Percentiles rank a stretch among this genome's conserved stretches.
These are phyloP conservation scores for Morone chrysops DNA, from an alignment of 2,113 vertebrate species.

Conservation along the genomic window DNA sequence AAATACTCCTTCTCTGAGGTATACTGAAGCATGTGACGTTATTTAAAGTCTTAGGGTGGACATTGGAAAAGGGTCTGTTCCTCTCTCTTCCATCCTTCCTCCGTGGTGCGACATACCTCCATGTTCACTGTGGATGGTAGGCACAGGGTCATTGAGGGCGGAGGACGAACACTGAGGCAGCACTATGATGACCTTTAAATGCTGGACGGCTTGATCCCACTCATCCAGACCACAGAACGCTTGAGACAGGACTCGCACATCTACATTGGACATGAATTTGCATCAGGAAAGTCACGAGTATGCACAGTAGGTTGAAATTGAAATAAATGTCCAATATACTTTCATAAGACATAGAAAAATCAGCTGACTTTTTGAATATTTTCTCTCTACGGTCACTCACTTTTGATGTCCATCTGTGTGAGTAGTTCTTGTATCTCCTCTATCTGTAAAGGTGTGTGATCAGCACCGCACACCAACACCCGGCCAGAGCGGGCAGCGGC, in stretches of 20 bases:
- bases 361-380: not conserved
- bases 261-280: slow-evolving; percentile 67
- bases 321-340: not conserved
- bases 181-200: slow-evolving; percentile 88
- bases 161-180: slow-evolving; percentile 90
- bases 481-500: slow-evolving; percentile 72
- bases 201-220: slow-evolving; percentile 81
- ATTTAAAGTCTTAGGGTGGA: not conserved
- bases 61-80: not conserved
- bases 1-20: not conserved
- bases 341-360: too few species aligned
- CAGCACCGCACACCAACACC: slow-evolving; percentile 87
- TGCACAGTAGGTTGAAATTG: not conserved
- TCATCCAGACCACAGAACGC: slow-evolving; percentile 84
- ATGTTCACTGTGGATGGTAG: slow-evolving; percentile 88
- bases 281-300: not conserved
- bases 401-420: slow-evolving; percentile 86
- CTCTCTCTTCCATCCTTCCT: not conserved
- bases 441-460: slow-evolving; percentile 75
- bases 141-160: slow-evolving; percentile 89
- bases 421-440: slow-evolving; percentile 83
- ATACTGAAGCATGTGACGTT: not conserved
- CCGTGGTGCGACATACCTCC: slow-evolving; percentile 83
- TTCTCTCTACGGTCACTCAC: slow-evolving; percentile 78
- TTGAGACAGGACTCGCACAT: slow-evolving; percentile 87